Evolutionary conservation across 2,113 vertebrate species (phyloP).

Genomic region (Heptranchias perlo): DNA sequence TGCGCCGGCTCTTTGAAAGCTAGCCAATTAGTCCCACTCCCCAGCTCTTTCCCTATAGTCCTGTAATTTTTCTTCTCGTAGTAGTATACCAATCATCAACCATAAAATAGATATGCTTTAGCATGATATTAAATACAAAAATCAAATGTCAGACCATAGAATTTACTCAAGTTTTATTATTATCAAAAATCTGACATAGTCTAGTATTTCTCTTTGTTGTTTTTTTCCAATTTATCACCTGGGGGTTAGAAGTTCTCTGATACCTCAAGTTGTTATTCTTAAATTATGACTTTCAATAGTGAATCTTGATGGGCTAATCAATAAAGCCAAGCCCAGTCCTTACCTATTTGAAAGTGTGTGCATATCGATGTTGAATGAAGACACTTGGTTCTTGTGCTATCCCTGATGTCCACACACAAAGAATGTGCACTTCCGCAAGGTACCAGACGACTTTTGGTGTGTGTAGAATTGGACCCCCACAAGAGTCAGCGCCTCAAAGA

Average conservation of each 20-base stretch:
- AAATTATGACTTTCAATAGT: too few relatives aligned
- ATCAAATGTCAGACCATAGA: background rate
- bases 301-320: too few relatives aligned
- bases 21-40: background rate
- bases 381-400: background rate
- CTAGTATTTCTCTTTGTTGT: too few relatives aligned
- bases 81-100: background rate
- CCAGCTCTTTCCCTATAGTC: background rate
- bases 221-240: background rate
- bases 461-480: background rate
- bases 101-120: background rate
- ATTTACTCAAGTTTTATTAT: background rate
- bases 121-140: background rate
- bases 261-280: too few relatives aligned
- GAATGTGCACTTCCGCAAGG: background rate
- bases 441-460: background rate
- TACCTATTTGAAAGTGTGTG: too few relatives aligned
- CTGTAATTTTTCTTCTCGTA: too few relatives aligned
- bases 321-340: too few relatives aligned
- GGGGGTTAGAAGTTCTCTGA: background rate
- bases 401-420: background rate
- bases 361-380: too few relatives aligned
- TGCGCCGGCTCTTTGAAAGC: background rate
- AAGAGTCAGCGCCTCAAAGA: background rate
- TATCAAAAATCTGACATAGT: too few relatives aligned